These are phyloP conservation scores for Pelusios castaneus DNA, from an alignment of 2,113 vertebrate genomes.

Conservation along the genomic window DNA sequence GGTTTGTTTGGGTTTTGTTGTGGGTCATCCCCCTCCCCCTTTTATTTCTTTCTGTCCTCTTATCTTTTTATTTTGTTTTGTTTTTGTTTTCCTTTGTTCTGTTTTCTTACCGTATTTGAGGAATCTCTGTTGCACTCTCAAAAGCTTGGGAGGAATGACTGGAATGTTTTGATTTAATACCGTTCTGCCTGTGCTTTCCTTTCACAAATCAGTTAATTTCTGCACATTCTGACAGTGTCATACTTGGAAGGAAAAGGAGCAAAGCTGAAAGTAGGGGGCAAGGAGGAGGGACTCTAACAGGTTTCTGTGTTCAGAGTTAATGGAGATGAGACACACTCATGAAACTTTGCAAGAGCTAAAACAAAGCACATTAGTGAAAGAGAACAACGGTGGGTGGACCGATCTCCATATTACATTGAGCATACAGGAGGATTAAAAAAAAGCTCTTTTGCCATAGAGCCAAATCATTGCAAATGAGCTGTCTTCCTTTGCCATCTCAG, in stretches of 20 bases:
- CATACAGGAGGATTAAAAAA: not conserved
- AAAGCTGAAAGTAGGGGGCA: not conserved
- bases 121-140: constrained; percentile 52
- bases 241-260: not conserved
- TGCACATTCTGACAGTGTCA: constrained; percentile 30
- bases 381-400: not conserved
- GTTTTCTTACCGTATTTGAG: constrained; percentile 40
- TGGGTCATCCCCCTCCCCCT: no score
- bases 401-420: accelerated
- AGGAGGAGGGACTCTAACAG: not conserved
- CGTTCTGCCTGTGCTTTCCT: constrained; percentile 45
- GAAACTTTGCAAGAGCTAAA: constrained; percentile 1
- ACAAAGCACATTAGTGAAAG: constrained; percentile 18
- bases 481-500: not conserved
- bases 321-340: constrained; percentile 37
- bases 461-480: not conserved
- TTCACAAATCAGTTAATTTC: constrained; percentile 66
- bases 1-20: constrained; percentile 31
- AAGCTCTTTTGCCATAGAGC: not conserved
- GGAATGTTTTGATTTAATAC: constrained; percentile 75
- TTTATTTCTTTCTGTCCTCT: constrained; percentile 55
- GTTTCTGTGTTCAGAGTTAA: constrained; percentile 12
- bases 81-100: constrained; percentile 51
- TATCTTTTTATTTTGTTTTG: constrained; percentile 43
- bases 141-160: constrained; percentile 65